phyloP scores from a whole-genome alignment of 2,797 vertebrate genomes.

The Eospalax fontanierii region DNA sequence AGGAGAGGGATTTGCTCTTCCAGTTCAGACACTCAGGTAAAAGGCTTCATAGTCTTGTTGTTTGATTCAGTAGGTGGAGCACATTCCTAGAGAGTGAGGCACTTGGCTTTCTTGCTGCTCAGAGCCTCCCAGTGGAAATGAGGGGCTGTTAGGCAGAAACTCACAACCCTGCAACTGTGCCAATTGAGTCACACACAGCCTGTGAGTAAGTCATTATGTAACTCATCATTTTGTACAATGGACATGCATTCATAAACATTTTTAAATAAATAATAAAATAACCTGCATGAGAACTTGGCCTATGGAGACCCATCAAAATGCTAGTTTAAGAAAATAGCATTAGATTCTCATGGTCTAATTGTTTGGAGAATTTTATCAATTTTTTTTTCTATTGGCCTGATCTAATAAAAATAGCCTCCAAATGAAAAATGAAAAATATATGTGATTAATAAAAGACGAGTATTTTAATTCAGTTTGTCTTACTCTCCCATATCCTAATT shows the following conservation, averaged over 20 bases:
- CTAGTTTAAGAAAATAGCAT: not conserved
- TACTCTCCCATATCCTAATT: slow-evolving; percentile 72
- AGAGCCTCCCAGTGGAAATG: not conserved
- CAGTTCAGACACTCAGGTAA: not conserved
- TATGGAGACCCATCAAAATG: not conserved
- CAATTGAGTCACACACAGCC: fast-evolving
- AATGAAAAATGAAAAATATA: slow-evolving; percentile 83
- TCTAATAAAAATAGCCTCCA: slow-evolving; percentile 78
- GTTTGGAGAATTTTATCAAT: slow-evolving; percentile 32
- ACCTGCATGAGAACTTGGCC: not conserved
- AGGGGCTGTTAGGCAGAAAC: fast-evolving
- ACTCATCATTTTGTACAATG: not conserved
- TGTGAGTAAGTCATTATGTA: not conserved
- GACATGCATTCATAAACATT: not conserved
- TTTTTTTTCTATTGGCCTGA: slow-evolving; percentile 50
- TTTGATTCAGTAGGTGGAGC: not conserved
- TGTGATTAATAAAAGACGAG: slow-evolving; percentile 82
- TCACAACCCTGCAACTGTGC: fast-evolving
- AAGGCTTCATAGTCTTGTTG: fast-evolving
- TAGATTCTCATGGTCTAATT: not conserved
- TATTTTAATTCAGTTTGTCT: slow-evolving; percentile 75
- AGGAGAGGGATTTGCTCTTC: fast-evolving
- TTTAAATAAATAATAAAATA: not conserved
- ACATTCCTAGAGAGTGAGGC: fast-evolving
- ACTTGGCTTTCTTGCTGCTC: not conserved